A percentile compares a stretch with the other conserved stretches of the same genome.
Conservation (phyloP, 2,797 vertebrate species). For the Notolepis coatsorum region DNA sequence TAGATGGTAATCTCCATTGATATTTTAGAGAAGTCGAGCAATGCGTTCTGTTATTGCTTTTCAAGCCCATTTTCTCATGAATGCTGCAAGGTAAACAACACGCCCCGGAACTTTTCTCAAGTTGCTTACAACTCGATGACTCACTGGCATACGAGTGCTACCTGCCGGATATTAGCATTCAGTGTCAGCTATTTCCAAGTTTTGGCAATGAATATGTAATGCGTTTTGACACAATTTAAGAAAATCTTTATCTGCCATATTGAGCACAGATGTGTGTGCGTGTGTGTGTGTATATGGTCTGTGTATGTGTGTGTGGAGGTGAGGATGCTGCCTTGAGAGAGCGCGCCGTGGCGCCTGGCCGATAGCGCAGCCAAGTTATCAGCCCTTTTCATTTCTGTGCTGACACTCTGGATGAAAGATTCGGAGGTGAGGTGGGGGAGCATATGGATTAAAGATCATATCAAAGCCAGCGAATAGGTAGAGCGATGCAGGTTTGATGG, state of each 20-base stretch:
- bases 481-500: constrained; percentile 53
- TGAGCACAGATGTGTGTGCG: background rate
- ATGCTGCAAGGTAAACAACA: constrained; percentile 28
- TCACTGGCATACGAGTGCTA: constrained; percentile 28
- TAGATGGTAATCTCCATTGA: constrained; percentile 45
- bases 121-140: constrained; percentile 27
- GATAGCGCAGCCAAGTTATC: constrained; percentile 62
- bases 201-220: constrained; percentile 5
- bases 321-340: constrained; percentile 34
- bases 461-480: constrained; percentile 61
- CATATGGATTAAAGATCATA: constrained; percentile 78
- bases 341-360: constrained; percentile 24
- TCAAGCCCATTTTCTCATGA: constrained; percentile 25
- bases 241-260: constrained; percentile 10
- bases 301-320: constrained; percentile 1
- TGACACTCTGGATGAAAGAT: constrained; percentile 63
- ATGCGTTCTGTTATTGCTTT: constrained; percentile 31
- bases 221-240: background rate
- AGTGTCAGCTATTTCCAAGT: constrained; percentile 1
- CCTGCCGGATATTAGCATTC: constrained; percentile 26
- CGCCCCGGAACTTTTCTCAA: constrained; percentile 26
- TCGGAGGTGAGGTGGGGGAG: constrained; percentile 56
- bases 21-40: constrained; percentile 37
- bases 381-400: constrained; percentile 53
- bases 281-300: background rate